phyloP scores from a whole-genome alignment of 2,797 vertebrate genomes.

The Pangasius sanitwongsei region DNA sequence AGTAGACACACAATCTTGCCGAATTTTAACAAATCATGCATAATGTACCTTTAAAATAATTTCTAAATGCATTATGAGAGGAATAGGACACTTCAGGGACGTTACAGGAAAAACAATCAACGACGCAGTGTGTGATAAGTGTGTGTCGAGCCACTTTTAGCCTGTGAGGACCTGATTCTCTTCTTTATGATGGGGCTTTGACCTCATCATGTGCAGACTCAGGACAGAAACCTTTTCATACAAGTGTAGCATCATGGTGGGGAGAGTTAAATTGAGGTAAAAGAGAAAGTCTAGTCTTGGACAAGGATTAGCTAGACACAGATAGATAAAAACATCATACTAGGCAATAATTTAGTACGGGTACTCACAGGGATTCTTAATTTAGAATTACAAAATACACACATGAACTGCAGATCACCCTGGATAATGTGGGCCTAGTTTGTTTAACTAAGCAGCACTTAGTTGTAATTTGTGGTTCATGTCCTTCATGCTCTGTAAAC shows the following conservation, averaged over 20 bases:
- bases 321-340: not conserved
- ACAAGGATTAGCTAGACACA: not conserved
- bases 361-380: not conserved
- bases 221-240: not conserved
- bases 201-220: not conserved
- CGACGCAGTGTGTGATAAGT: not conserved
- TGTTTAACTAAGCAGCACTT: not conserved
- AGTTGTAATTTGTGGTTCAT: not conserved
- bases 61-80: no score
- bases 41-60: no score
- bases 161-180: not conserved
- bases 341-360: not conserved
- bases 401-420: not conserved
- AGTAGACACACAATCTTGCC: no score
- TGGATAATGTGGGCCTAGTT: not conserved
- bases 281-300: not conserved
- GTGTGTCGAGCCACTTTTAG: not conserved
- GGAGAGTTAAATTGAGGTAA: not conserved
- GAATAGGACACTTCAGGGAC: not conserved
- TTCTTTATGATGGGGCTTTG: not conserved
- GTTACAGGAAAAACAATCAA: not conserved
- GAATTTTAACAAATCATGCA: no score
- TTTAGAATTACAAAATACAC: not conserved
- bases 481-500: not conserved
- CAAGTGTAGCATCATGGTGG: not conserved